phyloP scores from a whole-genome alignment of 1,140 invertebrate species.

The Trachymyrmex septentrionalis region DNA sequence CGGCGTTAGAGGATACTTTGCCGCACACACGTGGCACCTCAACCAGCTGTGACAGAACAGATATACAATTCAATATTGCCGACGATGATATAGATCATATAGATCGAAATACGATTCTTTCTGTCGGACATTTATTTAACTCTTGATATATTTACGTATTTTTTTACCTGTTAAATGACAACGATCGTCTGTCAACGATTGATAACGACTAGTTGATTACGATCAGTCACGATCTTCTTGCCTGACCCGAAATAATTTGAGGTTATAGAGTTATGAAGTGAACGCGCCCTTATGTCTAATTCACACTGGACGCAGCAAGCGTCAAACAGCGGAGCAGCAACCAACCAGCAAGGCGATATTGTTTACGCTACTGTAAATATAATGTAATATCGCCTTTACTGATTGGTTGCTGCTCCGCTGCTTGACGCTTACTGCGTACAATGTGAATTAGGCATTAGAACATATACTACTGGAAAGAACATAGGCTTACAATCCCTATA shows the following conservation, averaged over 20 bases:
- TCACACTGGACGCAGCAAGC: too few species aligned
- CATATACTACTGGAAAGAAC: too few species aligned
- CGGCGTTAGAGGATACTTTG: neutral
- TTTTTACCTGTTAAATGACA: slow-evolving; percentile 15
- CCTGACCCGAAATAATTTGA: neutral
- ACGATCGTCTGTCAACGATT: neutral
- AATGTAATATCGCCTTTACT: too few species aligned
- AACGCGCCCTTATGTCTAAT: too few species aligned
- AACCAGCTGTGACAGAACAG: neutral
- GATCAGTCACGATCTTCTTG: neutral
- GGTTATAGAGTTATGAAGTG: neutral
- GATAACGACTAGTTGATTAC: neutral
- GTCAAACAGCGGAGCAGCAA: too few species aligned
- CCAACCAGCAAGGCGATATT: too few species aligned
- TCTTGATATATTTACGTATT: neutral
- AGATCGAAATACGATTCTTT: neutral
- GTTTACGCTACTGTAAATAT: too few species aligned
- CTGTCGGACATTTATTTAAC: neutral
- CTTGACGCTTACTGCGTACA: too few species aligned
- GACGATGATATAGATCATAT: neutral
- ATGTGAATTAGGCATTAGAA: too few species aligned
- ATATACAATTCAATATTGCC: neutral
- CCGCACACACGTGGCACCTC: slow-evolving; percentile 11
- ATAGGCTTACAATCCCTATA: too few species aligned
- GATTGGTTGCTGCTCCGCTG: too few species aligned